Conservation (phyloP, 2,888 invertebrate species). For the Serripes groenlandicus region DNA sequence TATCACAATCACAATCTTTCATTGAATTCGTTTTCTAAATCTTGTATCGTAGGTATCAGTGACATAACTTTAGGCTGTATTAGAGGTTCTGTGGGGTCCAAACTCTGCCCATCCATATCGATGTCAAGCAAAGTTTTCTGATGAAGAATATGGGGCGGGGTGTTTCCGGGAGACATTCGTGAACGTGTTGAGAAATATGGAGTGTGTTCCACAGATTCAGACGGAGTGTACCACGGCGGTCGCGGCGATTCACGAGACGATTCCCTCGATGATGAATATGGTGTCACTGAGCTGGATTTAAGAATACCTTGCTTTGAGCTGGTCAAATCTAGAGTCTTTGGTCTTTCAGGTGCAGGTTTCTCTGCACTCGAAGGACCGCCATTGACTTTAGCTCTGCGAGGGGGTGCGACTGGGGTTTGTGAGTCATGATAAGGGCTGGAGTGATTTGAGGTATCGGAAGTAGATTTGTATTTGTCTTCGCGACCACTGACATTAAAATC, state of each 20-base stretch:
- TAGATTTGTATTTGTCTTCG: slow-evolving; percentile 89
- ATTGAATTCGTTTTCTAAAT: slow-evolving; percentile 70
- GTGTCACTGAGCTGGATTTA: slow-evolving; percentile 59
- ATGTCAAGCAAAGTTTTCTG: slow-evolving; percentile 85
- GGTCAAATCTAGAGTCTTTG: slow-evolving; percentile 88
- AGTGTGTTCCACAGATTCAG: slow-evolving; percentile 90
- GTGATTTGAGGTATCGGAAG: slow-evolving; percentile 91
- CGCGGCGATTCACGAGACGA: slow-evolving; percentile 64
- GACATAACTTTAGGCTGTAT: slow-evolving; percentile 61
- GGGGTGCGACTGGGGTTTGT: slow-evolving; percentile 69
- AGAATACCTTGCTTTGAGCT: slow-evolving; percentile 66
- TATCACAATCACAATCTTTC: slow-evolving; percentile 67
- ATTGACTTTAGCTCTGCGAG: slow-evolving; percentile 67
- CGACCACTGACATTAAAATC: slow-evolving; percentile 75
- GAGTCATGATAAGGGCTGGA: slow-evolving; percentile 67
- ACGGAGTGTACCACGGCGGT: slow-evolving; percentile 65
- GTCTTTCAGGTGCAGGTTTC: slow-evolving; percentile 84
- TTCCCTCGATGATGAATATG: slow-evolving; percentile 44
- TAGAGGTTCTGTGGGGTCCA: slow-evolving; percentile 83
- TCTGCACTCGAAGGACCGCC: slow-evolving; percentile 56
- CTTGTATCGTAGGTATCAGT: slow-evolving; percentile 53
- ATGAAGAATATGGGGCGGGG: slow-evolving; percentile 84
- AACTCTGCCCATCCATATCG: slow-evolving; percentile 85
- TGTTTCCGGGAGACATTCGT: slow-evolving; percentile 89
- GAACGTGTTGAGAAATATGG: slow-evolving; percentile 93